Evolutionary conservation across 2,888 invertebrate genomes (phyloP).

Genomic region (Hyalella azteca): DNA sequence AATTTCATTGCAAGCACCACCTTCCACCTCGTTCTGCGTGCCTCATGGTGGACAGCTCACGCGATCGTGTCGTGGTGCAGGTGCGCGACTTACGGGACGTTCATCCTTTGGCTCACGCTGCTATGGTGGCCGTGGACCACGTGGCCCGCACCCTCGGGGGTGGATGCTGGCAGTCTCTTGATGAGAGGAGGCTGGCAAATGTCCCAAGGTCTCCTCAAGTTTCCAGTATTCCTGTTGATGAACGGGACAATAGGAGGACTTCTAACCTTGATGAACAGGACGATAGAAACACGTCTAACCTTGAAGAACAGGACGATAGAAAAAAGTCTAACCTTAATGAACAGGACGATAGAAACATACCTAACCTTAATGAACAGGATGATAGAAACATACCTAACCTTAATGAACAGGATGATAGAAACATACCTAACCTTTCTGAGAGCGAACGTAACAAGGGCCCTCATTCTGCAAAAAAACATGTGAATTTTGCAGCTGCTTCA

Average conservation of each 20-base stretch:
- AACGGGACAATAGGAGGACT: neutral
- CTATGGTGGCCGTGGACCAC: slow-evolving; percentile 84
- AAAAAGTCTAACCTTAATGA: too few relatives aligned
- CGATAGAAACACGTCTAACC: neutral
- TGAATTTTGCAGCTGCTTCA: neutral
- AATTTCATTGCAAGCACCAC: neutral
- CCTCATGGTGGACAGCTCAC: slow-evolving; percentile 79
- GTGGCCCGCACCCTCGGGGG: slow-evolving; percentile 83
- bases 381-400: too few relatives aligned
- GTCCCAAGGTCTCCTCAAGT: too few relatives aligned
- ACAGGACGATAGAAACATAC: too few relatives aligned
- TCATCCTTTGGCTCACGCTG: slow-evolving; percentile 82
- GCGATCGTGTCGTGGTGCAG: slow-evolving; percentile 71
- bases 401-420: too few relatives aligned
- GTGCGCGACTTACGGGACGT: slow-evolving; percentile 66
- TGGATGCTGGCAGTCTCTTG: slow-evolving; percentile 69
- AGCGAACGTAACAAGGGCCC: neutral
- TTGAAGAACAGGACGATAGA: neutral
- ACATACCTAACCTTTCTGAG: neutral
- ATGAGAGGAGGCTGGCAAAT: too few relatives aligned
- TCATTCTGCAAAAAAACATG: too few relatives aligned
- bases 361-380: too few relatives aligned
- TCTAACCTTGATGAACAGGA: too few relatives aligned
- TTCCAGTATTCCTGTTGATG: too few relatives aligned
- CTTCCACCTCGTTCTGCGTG: too few relatives aligned